These are phyloP conservation scores for Lindbergichthys nudifrons DNA, from an alignment of 2,797 vertebrate genomes.

Conservation along the genomic window DNA sequence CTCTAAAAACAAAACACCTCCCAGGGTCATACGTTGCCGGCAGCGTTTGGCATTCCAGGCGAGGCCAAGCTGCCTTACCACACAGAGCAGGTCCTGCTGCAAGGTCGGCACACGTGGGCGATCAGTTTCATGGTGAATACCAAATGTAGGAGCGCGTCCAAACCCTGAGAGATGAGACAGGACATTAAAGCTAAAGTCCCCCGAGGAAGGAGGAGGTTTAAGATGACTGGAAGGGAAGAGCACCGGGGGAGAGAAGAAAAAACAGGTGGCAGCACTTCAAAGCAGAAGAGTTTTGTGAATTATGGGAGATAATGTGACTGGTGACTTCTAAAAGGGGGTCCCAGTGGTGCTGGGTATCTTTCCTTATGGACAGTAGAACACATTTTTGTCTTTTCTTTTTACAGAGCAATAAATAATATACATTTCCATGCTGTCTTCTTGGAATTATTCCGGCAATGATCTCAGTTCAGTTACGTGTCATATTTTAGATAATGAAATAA, in stretches of 20 bases:
- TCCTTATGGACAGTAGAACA: slow-evolving; percentile 61
- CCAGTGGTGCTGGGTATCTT: slow-evolving; percentile 61
- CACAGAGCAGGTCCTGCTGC: slow-evolving; percentile 60
- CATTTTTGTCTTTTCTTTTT: slow-evolving; percentile 24
- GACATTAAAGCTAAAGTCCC: slow-evolving; percentile 71
- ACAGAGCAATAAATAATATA: slow-evolving; percentile 63
- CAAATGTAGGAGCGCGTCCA: slow-evolving; percentile 60
- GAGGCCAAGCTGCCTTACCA: slow-evolving; percentile 52
- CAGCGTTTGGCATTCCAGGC: slow-evolving; percentile 69
- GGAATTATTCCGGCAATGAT: slow-evolving; percentile 61
- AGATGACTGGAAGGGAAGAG: slow-evolving; percentile 33
- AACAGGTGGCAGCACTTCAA: slow-evolving; percentile 77
- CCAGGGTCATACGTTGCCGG: slow-evolving; percentile 52
- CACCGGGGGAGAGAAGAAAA: slow-evolving; percentile 38
- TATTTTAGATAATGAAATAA: slow-evolving; percentile 65
- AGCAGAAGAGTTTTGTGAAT: slow-evolving; percentile 69
- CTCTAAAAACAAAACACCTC: slow-evolving; percentile 33
- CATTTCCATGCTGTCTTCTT: slow-evolving; percentile 45
- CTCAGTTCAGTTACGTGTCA: slow-evolving; percentile 63
- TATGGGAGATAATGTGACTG: slow-evolving; percentile 70
- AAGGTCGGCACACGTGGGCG: slow-evolving; percentile 69
- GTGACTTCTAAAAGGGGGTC: slow-evolving; percentile 58
- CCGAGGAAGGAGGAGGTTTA: slow-evolving; percentile 47
- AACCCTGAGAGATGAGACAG: slow-evolving; percentile 66
- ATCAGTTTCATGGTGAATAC: slow-evolving; percentile 76